These are phyloP conservation scores for Ciconia boyciana DNA, from an alignment of 2,113 vertebrate genomes.

Conservation along the genomic window DNA sequence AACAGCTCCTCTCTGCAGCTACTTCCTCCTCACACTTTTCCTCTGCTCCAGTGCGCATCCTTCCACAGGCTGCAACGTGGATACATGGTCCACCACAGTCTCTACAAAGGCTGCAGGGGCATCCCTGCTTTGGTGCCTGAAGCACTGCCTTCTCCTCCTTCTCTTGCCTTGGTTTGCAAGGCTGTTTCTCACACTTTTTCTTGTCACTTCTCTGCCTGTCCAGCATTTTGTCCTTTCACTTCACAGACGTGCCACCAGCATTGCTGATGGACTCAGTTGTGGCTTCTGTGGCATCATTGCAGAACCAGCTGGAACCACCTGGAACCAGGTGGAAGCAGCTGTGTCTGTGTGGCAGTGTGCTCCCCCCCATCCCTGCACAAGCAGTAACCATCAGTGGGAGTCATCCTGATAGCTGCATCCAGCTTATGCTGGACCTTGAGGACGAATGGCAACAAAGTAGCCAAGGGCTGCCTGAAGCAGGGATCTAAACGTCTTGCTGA, in stretches of 20 bases:
- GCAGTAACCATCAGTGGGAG: no score
- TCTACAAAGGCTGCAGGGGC: not conserved
- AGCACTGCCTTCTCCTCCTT: not conserved
- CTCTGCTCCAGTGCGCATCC: not conserved
- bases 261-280: not conserved
- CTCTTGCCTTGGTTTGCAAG: not conserved
- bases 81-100: not conserved
- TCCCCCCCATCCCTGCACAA: no score
- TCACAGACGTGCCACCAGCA: not conserved
- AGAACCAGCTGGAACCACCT: no score
- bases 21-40: not conserved
- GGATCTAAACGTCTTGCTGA: no score
- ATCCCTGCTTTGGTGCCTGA: not conserved
- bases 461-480: no score
- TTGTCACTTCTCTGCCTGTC: not conserved
- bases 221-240: not conserved
- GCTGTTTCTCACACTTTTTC: not conserved
- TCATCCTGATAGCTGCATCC: no score
- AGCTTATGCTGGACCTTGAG: no score
- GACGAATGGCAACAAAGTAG: no score
- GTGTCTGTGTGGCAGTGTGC: not conserved
- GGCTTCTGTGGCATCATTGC: not conserved
- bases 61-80: not conserved
- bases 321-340: not conserved
- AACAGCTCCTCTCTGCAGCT: not conserved